Percentiles rank a stretch among this genome's conserved stretches.
Conservation (phyloP, 2,113 vertebrate genomes). For the Pygoscelis antarcticus region DNA sequence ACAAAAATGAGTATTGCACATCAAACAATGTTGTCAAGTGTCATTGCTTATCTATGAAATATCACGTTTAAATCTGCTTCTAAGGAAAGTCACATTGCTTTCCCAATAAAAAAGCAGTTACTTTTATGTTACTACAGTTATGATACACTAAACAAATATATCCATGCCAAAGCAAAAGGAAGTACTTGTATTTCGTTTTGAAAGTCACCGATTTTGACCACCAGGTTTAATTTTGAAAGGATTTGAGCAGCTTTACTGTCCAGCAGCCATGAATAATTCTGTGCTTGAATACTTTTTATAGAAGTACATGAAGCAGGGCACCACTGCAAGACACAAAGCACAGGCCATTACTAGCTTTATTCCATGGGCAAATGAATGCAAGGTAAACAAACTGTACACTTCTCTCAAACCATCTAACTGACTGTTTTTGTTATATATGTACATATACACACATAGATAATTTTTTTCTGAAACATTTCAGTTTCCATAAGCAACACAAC, state of each 20-base stretch:
- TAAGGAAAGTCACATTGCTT: background rate
- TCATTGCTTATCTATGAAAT: background rate
- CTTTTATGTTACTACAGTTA: background rate
- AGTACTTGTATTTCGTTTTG: background rate
- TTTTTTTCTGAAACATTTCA: background rate
- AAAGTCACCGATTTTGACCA: conserved; percentile 22
- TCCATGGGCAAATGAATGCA: background rate
- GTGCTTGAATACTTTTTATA: background rate
- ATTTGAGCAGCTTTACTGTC: conserved; percentile 22
- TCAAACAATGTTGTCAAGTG: background rate
- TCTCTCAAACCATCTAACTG: background rate
- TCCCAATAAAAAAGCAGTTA: background rate
- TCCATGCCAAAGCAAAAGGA: background rate
- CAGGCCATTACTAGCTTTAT: background rate
- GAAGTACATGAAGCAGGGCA: background rate
- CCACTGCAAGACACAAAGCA: background rate
- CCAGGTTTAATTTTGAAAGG: conserved; percentile 25
- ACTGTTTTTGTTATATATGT: background rate
- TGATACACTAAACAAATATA: background rate
- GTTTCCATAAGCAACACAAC: background rate
- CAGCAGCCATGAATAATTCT: conserved; percentile 19
- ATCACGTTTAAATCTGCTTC: background rate
- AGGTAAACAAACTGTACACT: background rate
- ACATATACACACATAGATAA: rapidly evolving
- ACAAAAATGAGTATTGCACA: background rate